Evolutionary conservation across 2,888 invertebrate genomes (phyloP).

Genomic region (Platycnemis pennipes): DNA sequence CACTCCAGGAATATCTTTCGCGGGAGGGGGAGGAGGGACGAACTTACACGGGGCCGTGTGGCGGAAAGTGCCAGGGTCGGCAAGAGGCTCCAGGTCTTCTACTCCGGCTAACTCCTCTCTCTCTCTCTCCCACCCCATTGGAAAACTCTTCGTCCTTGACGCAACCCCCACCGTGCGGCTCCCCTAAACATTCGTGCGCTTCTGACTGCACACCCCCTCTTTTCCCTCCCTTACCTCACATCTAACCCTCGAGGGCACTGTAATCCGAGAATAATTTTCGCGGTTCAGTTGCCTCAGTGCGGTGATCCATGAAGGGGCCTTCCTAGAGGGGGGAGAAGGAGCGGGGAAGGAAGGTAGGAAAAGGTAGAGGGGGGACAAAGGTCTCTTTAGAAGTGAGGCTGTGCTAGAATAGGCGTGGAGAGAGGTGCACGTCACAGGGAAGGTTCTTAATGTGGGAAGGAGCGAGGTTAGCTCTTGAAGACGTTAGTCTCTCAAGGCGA

Average conservation of each 20-base stretch:
- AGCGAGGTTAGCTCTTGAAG: not conserved
- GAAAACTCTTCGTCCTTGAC: no score
- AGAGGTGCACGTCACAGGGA: not conserved
- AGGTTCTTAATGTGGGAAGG: not conserved
- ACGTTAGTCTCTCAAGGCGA: not conserved
- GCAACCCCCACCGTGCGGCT: not conserved
- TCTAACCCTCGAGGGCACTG: slow-evolving; percentile 45
- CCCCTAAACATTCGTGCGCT: no score
- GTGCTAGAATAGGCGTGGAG: not conserved
- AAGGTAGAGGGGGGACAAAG: no score
- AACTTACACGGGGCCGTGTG: not conserved
- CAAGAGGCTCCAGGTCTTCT: not conserved
- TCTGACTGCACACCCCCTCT: not conserved
- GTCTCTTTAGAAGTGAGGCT: no score
- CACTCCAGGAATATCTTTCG: not conserved
- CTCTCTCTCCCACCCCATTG: not conserved
- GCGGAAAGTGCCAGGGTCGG: not conserved
- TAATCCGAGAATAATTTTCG: slow-evolving; percentile 67
- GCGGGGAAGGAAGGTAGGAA: not conserved
- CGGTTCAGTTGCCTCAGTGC: slow-evolving; percentile 58
- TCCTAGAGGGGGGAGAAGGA: not conserved
- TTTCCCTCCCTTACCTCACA: not conserved
- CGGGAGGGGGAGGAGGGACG: not conserved
- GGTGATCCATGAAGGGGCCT: slow-evolving; percentile 44
- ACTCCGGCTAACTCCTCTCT: not conserved